Conservation (phyloP, 2,888 invertebrate genomes). For the Melanargia galathea region DNA sequence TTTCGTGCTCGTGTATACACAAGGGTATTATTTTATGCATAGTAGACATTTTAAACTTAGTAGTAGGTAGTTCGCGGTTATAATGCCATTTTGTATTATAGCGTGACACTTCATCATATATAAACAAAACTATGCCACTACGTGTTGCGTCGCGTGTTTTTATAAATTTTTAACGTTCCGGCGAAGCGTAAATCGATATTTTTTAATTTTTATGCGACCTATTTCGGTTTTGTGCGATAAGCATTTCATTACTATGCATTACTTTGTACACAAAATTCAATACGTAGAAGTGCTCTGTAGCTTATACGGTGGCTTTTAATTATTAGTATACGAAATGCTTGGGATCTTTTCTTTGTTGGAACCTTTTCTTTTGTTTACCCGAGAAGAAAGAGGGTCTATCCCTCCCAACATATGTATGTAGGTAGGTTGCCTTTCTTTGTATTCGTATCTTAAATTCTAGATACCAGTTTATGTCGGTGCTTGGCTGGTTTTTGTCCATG, state of each 20-base stretch:
- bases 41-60: too few species aligned
- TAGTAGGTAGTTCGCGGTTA: not conserved
- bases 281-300: not conserved
- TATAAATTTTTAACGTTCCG: slow-evolving; percentile 4
- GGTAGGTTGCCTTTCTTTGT: not conserved
- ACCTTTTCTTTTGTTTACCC: not conserved
- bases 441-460: not conserved
- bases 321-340: slow-evolving; percentile 4
- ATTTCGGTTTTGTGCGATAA: not conserved
- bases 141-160: slow-evolving; percentile 9
- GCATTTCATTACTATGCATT: not conserved
- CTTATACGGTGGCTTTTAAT: not conserved
- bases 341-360: not conserved
- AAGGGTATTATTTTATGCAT: too few species aligned
- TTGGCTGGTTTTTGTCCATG: too few species aligned
- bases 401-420: not conserved
- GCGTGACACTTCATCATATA: slow-evolving; percentile 7
- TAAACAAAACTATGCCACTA: not conserved
- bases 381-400: not conserved
- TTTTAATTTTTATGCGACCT: slow-evolving; percentile 8
- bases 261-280: not conserved
- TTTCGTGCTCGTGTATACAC: too few species aligned
- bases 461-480: not conserved
- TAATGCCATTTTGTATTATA: slow-evolving; percentile 2
- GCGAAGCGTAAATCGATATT: slow-evolving; percentile 5